Percentiles rank a stretch among this genome's conserved stretches.
These are phyloP conservation scores for Lepisosteus osseus DNA, from an alignment of 2,113 vertebrate species.

Conservation along the genomic window DNA sequence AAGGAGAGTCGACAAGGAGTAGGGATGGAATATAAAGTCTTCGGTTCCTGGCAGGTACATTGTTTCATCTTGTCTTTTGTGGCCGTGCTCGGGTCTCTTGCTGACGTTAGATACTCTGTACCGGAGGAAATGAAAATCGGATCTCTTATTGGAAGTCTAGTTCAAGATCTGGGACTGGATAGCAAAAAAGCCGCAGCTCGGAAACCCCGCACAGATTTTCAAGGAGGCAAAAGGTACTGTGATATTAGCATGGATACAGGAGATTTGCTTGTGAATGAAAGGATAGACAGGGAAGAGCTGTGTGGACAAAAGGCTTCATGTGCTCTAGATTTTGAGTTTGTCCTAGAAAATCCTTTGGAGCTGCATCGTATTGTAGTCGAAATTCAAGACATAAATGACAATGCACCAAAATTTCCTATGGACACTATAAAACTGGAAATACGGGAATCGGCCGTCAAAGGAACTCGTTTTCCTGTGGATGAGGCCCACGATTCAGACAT, in stretches of 20 bases:
- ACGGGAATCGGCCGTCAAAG: not conserved
- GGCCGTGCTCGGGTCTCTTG: slow-evolving; percentile 20
- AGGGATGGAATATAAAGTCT: slow-evolving; percentile 23
- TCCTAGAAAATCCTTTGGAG: slow-evolving; percentile 15
- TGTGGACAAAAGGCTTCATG: slow-evolving; percentile 8
- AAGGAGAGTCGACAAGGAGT: slow-evolving; percentile 31
- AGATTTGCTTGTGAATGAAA: slow-evolving; percentile 57
- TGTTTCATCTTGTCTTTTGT: slow-evolving; percentile 32
- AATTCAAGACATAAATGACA: not conserved
- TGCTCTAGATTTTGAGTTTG: slow-evolving; percentile 4
- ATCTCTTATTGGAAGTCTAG: slow-evolving; percentile 68
- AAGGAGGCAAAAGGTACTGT: slow-evolving; percentile 37
- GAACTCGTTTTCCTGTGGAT: not conserved
- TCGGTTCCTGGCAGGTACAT: not conserved
- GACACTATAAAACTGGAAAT: slow-evolving; percentile 8
- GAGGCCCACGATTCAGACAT: slow-evolving; percentile 15
- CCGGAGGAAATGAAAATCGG: slow-evolving; percentile 68
- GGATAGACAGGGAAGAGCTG: slow-evolving; percentile 70
- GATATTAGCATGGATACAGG: slow-evolving; percentile 56
- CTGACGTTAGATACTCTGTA: slow-evolving; percentile 61
- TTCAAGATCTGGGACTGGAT: slow-evolving; percentile 65
- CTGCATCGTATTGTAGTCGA: not conserved
- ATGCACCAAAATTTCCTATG: slow-evolving; percentile 5
- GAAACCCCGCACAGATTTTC: slow-evolving; percentile 54
- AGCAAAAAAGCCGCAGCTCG: slow-evolving; percentile 49